Conservation (phyloP, 2,797 vertebrate genomes). For the Pipistrellus pygmaeus region DNA sequence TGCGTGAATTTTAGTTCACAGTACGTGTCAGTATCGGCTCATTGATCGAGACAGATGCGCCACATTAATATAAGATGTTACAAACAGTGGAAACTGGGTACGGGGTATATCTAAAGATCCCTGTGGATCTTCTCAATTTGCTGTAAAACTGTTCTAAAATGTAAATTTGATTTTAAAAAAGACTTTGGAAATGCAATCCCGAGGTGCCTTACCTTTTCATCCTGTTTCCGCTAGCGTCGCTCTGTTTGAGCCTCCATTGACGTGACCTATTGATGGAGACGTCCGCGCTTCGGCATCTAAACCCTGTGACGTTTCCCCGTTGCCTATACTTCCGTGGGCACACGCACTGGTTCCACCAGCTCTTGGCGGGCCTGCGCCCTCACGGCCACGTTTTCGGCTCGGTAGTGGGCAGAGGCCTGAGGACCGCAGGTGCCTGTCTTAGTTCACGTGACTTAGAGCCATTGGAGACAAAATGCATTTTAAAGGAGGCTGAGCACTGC, state of each 20-base stretch:
- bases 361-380: too few species aligned
- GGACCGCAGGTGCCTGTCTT: accelerated
- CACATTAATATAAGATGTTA: too few species aligned
- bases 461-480: background rate
- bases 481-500: background rate
- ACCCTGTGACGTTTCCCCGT: background rate
- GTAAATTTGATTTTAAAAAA: background rate
- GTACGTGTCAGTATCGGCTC: background rate
- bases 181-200: background rate
- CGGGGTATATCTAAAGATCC: background rate
- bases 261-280: background rate
- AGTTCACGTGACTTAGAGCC: background rate
- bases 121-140: background rate
- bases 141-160: background rate
- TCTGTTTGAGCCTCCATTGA: background rate
- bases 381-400: background rate
- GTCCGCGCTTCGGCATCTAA: background rate
- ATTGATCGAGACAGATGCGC: background rate
- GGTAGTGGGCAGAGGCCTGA: background rate
- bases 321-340: background rate
- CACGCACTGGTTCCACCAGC: background rate
- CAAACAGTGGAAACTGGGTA: background rate
- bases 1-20: background rate
- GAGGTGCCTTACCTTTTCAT: background rate
- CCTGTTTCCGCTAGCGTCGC: too few species aligned